Conservation (phyloP, 1,140 invertebrate genomes). For the Drosophila parabipectinata region DNA sequence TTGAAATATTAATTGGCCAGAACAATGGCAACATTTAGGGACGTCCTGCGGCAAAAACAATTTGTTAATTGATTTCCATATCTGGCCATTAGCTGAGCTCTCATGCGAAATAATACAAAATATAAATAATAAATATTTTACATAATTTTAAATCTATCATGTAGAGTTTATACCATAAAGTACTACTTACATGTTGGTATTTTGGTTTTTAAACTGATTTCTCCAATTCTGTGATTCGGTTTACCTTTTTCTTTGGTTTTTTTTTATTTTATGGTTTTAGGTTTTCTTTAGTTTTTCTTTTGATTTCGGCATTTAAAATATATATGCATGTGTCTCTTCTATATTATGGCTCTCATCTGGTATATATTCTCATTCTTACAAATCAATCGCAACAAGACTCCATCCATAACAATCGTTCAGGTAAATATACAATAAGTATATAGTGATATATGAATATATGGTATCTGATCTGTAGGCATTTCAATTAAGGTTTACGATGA, state of each 20-base stretch:
- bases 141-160: neutral
- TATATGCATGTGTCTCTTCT: neutral
- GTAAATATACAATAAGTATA: neutral
- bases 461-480: neutral
- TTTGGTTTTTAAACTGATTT: neutral
- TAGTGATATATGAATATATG: neutral
- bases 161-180: neutral
- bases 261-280: neutral
- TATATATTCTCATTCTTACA: neutral
- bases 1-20: conserved; percentile 9
- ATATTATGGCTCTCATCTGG: neutral
- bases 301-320: conserved; percentile 24
- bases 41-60: neutral
- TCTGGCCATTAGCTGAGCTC: conserved; percentile 1
- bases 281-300: conserved; percentile 5
- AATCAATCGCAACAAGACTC: neutral
- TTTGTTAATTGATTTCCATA: conserved; percentile 2
- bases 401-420: neutral
- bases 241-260: neutral
- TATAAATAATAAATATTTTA: neutral
- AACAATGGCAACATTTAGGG: conserved; percentile 12
- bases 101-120: neutral
- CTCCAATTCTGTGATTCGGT: neutral
- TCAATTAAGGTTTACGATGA: neutral
- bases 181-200: conserved; percentile 24